phyloP scores from a whole-genome alignment of 2,797 vertebrate genomes.

The Manis crassicaudata region DNA sequence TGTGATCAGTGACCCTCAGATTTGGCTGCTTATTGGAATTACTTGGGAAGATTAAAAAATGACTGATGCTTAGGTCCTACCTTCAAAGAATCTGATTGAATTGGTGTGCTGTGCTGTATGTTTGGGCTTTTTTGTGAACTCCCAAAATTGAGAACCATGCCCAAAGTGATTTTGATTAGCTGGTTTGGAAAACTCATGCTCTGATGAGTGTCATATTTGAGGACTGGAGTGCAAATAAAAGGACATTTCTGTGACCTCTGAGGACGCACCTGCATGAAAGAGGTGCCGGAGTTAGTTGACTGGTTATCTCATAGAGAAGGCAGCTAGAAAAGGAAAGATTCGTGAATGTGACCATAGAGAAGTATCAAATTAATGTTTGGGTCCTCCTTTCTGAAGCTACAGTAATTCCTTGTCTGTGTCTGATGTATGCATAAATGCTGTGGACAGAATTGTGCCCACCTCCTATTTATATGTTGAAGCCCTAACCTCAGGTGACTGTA shows the following conservation, averaged over 20 bases:
- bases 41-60: constrained; percentile 31
- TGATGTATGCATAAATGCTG: neutral
- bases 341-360: neutral
- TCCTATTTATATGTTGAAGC: constrained; percentile 12
- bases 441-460: neutral
- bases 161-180: neutral
- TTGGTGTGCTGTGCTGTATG: neutral
- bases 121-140: neutral
- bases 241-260: neutral
- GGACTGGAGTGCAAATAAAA: neutral
- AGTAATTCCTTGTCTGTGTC: neutral
- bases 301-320: neutral
- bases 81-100: constrained; percentile 12
- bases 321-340: constrained; percentile 14
- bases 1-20: neutral
- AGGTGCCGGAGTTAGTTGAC: neutral
- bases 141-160: neutral
- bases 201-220: constrained; percentile 7
- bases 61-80: neutral
- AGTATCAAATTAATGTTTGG: neutral
- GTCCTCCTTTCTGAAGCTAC: neutral
- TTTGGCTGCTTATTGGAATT: constrained; percentile 16
- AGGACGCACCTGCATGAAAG: neutral
- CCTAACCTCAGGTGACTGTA: neutral
- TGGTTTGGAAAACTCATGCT: neutral